These are phyloP conservation scores for Thamnophis sirtalis DNA, from an alignment of 2,113 vertebrate species.

Conservation along the genomic window DNA sequence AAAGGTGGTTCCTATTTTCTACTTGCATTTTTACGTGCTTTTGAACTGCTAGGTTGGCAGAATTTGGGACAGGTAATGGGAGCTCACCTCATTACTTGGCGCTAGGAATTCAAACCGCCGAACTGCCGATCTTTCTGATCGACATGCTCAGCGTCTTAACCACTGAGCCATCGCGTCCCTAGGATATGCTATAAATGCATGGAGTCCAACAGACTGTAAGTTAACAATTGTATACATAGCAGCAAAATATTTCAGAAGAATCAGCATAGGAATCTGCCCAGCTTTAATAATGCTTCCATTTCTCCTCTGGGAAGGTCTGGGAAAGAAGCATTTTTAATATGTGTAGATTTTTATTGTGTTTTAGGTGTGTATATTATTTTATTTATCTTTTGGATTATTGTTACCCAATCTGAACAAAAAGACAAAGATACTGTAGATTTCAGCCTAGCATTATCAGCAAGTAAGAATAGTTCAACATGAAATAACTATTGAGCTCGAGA, in stretches of 20 bases:
- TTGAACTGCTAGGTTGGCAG: too few relatives aligned
- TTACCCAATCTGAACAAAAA: background rate
- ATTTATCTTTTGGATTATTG: background rate
- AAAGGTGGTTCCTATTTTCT: too few relatives aligned
- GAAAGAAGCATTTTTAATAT: background rate
- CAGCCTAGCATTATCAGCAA: background rate
- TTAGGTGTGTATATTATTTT: background rate
- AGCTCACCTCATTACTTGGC: too few relatives aligned
- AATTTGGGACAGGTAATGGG: too few relatives aligned
- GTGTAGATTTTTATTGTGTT: background rate
- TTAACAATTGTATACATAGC: background rate
- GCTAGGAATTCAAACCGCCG: too few relatives aligned
- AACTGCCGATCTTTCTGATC: too few relatives aligned
- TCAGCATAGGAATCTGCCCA: background rate
- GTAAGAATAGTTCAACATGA: background rate
- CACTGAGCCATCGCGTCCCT: too few relatives aligned
- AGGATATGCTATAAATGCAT: background rate
- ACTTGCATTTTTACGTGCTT: too few relatives aligned
- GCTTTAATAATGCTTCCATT: background rate
- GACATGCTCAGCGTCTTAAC: too few relatives aligned
- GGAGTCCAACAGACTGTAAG: background rate
- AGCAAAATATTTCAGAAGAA: background rate
- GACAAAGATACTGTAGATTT: background rate
- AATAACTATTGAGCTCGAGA: background rate
- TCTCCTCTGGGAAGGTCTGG: background rate